Base-by-base conservation (phyloP, 1,140 invertebrate genomes). In the Hyles euphorbiae region DNA sequence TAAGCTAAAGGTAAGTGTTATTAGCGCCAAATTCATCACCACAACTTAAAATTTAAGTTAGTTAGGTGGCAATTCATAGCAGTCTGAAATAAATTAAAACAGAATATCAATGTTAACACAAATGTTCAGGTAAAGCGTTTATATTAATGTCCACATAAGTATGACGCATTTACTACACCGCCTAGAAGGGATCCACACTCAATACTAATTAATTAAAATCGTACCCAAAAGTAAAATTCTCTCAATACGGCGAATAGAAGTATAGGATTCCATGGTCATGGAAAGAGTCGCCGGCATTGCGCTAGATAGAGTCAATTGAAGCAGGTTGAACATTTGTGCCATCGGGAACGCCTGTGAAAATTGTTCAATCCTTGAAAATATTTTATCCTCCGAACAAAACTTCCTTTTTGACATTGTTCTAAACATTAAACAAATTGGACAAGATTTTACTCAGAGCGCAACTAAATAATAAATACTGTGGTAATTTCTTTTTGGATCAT, bases 281-380 rank as follows among this genome's bases (percentile, higher is more conserved):
- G 94, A 91, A 2, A 97, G 88, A 5, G 92, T 93, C 62, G 91
- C 84, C 0, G 96, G 95, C 79, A 96, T 93, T 69, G 92, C 91
- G 33, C 96, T 91, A 5, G 94, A 93, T 65, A 88, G 49, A 52
- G 77, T 75, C 53, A 68, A 65, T 77, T 89, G 87, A 10, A 89
- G 82, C 11, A 78, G 79, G 76, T 89, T 89, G 78, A 83, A 88
- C 71, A 87, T 83, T 81, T 85, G 81, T 50, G 87, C 87, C 75
- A 87, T 69, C 75, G 84, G 84, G 76, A 89, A 89, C 55, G 81
- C 87, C 88, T 89, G 78, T 65, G 74, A 67, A 87, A 60, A 84
- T 67, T 65, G 61, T 63, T 53, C 22, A 33, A 5, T 6, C 43
- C 43, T 33, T 55, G 53, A 44, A 2, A 51, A 52, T 49, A 49